Percentiles rank a stretch among this genome's conserved stretches.
Conservation (phyloP, 2,113 vertebrate genomes). For the Zootoca vivipara region DNA sequence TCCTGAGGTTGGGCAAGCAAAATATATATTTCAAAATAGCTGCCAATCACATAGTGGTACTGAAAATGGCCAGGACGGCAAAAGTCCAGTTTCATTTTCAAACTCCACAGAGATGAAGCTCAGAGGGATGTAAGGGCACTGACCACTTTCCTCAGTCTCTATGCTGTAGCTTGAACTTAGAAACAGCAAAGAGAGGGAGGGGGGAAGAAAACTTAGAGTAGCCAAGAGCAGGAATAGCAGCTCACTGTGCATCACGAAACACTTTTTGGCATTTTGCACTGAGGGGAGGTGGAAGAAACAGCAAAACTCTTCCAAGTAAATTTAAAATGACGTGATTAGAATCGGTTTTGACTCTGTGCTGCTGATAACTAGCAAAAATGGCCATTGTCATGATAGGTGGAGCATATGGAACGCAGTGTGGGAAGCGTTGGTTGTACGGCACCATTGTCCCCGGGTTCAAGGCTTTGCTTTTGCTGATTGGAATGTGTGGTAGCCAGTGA, state of each 20-base stretch:
- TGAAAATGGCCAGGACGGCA: neutral
- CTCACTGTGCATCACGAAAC: neutral
- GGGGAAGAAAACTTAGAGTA: neutral
- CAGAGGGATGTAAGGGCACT: neutral
- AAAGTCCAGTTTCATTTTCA: neutral
- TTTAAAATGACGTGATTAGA: neutral
- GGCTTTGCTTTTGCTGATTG: neutral
- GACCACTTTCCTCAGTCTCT: neutral
- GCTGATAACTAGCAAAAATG: neutral
- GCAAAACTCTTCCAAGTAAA: neutral
- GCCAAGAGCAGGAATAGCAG: neutral
- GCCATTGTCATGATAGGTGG: neutral
- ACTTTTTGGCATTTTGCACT: neutral
- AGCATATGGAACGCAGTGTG: no score
- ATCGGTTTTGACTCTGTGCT: neutral
- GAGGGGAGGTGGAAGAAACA: neutral
- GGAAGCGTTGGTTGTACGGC: neutral
- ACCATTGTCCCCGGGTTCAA: neutral
- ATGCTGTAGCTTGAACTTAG: neutral
- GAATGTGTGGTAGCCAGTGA: no score
- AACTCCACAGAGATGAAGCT: neutral
- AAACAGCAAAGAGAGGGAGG: neutral
- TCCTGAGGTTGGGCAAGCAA: neutral
- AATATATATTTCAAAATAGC: neutral
- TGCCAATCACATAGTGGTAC: accelerated